Base-by-base conservation (phyloP, 2,797 vertebrate species). In the Cryptoprocta ferox region DNA sequence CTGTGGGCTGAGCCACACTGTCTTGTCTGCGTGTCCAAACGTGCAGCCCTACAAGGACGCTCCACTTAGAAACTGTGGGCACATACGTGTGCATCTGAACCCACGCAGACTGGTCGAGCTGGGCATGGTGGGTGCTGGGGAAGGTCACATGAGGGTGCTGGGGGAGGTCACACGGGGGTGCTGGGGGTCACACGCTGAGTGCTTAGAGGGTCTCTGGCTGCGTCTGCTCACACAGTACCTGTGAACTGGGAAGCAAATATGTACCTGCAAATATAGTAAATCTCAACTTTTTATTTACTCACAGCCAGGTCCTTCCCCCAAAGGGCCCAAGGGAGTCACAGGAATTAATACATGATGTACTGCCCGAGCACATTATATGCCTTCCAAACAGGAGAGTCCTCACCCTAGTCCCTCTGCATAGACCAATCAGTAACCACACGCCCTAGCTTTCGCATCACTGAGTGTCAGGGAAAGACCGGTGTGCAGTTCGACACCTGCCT, bases 21-120 rank as follows among this genome's bases (percentile, higher is more conserved):
- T 63, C 2, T 0, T 0, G 0, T 61, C 3, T 0, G 10, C 16
- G 6, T 56, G 70, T 61, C 81, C 13, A n/a, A 19, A 39, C 0
- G 2, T 2, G 32, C 21, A 32, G 32, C 14, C 48, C 15, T 7
- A 19, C 6, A 3, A 5, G 37, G 59, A 50, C 10, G 9, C 39
- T 53, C 19, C 28, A 9, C 89, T 39, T 5, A 30, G 59, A 35
- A 59, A 15, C 24, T 10, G 14, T 14, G 30, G 53, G 53, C 35
- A 32, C 32, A 7, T 3, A 0, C 16, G 42, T 26, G 68, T 48
- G 0, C 14, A 10, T 2, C 21, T 45, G 39, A 30, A 42, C 30
- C 9, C 11, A 3, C 45, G 15, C 7, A 21, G 71, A 5, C 0
- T 6, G 78, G 30, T 19, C 37, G 0, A 39, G 68, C 87, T 24